Evolutionary conservation across 2,888 invertebrate species (phyloP), one percentile per base, ranked within the genome.

Genomic region (Acholoe squamosa): DNA sequence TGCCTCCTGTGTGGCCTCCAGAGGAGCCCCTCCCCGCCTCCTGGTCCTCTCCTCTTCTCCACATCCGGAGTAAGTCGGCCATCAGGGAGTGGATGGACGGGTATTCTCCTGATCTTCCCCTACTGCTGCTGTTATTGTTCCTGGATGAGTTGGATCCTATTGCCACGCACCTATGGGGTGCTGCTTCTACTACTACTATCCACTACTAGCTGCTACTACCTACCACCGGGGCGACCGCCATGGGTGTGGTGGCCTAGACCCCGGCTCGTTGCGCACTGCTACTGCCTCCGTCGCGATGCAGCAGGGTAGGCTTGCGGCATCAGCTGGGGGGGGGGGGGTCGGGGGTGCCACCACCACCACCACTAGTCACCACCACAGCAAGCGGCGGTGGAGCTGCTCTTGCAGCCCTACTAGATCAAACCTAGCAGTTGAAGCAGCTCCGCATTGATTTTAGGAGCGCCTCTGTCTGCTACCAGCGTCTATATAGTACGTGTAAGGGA

Each of bases 351-450:
- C 61, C n/a, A 61, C 61, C 61, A 61, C 61, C 61, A 61, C 22
- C 61, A 61, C 61, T 19, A 28, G 28, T 28, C 31, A 25, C 71
- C 25, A 16, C 71, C 14, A n/a, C 71, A 71, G 71, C 71, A n/a
- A 28, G 28, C 71, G 7, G 28, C n/a, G 28, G 1, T 28, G 7
- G 71, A 71, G 71, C 25, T n/a, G 71, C 71, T 71, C 71, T 25
- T 71, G 71, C 71, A n/a, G 71, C 71, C 71, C 25, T 22, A 28
- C 71, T 28, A 28, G 71, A 71, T 71, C 71, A 71, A 71, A 71
- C 71, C 71, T 71, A 71, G 71, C 71, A 71, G 71, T 28, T 22
- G 28, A 25, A 71, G 71, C 31, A 28, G 71, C 71, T 71, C 71
- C 71, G 28, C 71, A 71, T 71, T 71, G 71, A 71, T 71, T 71